A percentile compares a stretch with the other conserved stretches of the same genome.
These are phyloP conservation scores for Eristalis intricaria DNA, from an alignment of 2,888 invertebrate genomes.

Conservation along the genomic window DNA sequence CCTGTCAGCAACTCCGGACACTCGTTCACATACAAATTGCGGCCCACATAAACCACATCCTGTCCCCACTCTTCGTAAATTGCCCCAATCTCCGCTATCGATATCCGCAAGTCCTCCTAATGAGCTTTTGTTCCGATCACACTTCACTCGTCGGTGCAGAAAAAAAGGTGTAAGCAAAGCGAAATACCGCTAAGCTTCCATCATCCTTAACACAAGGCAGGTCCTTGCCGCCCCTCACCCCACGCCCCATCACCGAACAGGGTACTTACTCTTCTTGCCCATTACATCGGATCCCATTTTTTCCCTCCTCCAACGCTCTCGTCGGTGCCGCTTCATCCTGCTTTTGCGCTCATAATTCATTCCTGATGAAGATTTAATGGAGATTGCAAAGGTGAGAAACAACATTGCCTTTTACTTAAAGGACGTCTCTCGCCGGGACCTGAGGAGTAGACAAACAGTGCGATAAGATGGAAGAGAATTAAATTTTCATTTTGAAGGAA, in stretches of 20 bases:
- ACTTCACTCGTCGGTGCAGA: constrained; percentile 15
- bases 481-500: constrained; percentile 54
- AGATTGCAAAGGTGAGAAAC: constrained; percentile 68
- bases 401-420: constrained; percentile 63
- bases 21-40: constrained; percentile 19
- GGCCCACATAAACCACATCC: constrained; percentile 44
- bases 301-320: not conserved
- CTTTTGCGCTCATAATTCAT: constrained; percentile 65
- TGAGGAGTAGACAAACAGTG: constrained; percentile 13
- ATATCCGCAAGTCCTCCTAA: constrained; percentile 59
- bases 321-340: not conserved
- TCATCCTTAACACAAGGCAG: constrained; percentile 43
- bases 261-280: constrained; percentile 39
- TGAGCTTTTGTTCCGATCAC: constrained; percentile 41
- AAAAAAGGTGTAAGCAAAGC: constrained; percentile 41
- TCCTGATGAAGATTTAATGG: constrained; percentile 71
- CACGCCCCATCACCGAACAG: not conserved
- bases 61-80: constrained; percentile 48
- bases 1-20: not conserved
- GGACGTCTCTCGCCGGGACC: constrained; percentile 29
- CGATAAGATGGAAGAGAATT: constrained; percentile 51
- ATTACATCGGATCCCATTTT: constrained; percentile 44
- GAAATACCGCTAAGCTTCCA: constrained; percentile 54
- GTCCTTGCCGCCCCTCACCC: not conserved
- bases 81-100: constrained; percentile 59